phyloP scores from a whole-genome alignment of 2,113 vertebrate species.

The Orientallactaga bullata region DNA sequence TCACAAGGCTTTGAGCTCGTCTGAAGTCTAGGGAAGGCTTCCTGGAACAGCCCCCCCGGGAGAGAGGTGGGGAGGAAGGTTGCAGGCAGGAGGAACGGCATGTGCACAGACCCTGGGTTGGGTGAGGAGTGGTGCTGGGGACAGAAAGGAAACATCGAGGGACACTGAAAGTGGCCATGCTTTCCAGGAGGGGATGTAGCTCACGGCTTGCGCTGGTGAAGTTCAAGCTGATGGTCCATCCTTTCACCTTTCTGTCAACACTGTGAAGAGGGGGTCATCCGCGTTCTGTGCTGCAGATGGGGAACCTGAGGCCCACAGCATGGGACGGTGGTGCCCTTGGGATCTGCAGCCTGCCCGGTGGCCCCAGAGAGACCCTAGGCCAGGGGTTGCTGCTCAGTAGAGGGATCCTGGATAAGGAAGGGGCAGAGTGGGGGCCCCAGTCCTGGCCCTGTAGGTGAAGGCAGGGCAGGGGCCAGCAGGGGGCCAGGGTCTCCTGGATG shows the following conservation, averaged over 20 bases:
- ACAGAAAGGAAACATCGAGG: not conserved
- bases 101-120: not conserved
- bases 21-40: not conserved
- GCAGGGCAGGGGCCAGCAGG: not conserved
- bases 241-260: not conserved
- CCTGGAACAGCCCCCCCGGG: not conserved
- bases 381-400: not conserved
- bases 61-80: not conserved
- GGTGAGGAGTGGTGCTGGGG: too few relatives aligned
- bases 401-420: not conserved
- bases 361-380: not conserved
- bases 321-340: not conserved
- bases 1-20: not conserved
- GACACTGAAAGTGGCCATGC: not conserved
- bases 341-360: not conserved
- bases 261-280: not conserved
- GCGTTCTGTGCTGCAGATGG: not conserved
- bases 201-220: not conserved
- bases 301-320: not conserved
- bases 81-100: not conserved
- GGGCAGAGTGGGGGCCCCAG: not conserved
- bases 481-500: not conserved
- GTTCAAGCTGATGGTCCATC: fast-evolving
- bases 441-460: not conserved
- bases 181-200: not conserved